Percentiles rank a stretch among this genome's conserved stretches.
phyloP scores from a whole-genome alignment of 1,140 invertebrate species.

The Lepidurus packardi region DNA sequence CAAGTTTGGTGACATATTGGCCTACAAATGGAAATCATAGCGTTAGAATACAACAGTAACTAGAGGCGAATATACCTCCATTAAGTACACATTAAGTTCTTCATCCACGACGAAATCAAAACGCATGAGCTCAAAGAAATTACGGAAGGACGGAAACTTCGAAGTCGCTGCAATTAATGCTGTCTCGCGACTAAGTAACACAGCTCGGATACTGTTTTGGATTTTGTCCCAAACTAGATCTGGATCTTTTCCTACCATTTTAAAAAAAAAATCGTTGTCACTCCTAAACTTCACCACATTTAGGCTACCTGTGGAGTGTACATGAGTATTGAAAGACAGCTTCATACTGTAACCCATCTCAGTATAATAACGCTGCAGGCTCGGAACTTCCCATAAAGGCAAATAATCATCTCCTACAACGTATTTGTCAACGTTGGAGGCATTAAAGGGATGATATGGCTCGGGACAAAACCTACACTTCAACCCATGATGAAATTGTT shows the following conservation, averaged over 20 bases:
- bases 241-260: conserved; percentile 57
- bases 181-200: conserved; percentile 69
- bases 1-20: conserved; percentile 96
- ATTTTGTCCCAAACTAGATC: conserved; percentile 73
- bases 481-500: not conserved
- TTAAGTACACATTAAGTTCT: conserved; percentile 74
- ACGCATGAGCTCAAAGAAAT: conserved; percentile 91
- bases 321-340: conserved; percentile 75
- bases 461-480: conserved; percentile 73
- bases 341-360: conserved; percentile 77
- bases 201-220: conserved; percentile 65
- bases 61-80: conserved; percentile 58
- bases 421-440: conserved; percentile 74
- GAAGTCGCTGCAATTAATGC: conserved; percentile 45
- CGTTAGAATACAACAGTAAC: conserved; percentile 6
- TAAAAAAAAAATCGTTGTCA: conserved; percentile 11
- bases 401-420: conserved; percentile 92
- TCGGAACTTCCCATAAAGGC: conserved; percentile 88
- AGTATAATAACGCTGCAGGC: conserved; percentile 68
- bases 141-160: conserved; percentile 53
- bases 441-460: conserved; percentile 90
- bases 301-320: conserved; percentile 52
- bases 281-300: not conserved
- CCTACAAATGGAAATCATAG: conserved; percentile 46
- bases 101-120: conserved; percentile 91